Conservation (phyloP, 2,113 vertebrate genomes). For the Genyomyrus donnyi region DNA sequence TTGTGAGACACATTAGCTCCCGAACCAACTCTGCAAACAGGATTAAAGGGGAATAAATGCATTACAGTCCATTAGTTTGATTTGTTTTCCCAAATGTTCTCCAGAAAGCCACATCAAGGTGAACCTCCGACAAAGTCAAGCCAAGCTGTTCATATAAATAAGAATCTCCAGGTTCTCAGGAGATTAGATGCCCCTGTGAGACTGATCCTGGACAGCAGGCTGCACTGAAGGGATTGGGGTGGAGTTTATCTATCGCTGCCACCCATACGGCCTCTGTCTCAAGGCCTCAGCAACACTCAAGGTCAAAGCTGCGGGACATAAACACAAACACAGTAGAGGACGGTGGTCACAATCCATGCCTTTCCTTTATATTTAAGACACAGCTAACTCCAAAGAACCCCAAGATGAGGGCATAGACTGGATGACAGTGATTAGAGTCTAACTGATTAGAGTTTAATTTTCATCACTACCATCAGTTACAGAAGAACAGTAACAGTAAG, state of each 20-base stretch:
- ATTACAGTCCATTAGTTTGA: not conserved
- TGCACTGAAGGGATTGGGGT: not conserved
- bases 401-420: not conserved
- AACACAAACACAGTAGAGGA: not conserved
- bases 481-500: too few species aligned
- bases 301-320: not conserved
- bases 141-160: not conserved
- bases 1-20: not conserved
- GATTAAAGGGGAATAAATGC: not conserved
- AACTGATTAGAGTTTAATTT: too few species aligned
- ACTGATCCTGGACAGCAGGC: not conserved
- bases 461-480: too few species aligned
- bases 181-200: not conserved
- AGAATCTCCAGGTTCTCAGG: not conserved
- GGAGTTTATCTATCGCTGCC: not conserved
- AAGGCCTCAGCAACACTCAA: not conserved
- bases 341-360: not conserved
- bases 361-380: not conserved
- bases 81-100: not conserved
- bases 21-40: not conserved
- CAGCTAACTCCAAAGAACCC: not conserved
- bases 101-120: not conserved
- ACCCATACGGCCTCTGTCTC: not conserved
- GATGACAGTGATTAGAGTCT: too few species aligned
- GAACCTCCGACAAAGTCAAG: not conserved